Evolutionary conservation across 2,888 invertebrate species (phyloP).

Genomic region (Pyralis farinalis): DNA sequence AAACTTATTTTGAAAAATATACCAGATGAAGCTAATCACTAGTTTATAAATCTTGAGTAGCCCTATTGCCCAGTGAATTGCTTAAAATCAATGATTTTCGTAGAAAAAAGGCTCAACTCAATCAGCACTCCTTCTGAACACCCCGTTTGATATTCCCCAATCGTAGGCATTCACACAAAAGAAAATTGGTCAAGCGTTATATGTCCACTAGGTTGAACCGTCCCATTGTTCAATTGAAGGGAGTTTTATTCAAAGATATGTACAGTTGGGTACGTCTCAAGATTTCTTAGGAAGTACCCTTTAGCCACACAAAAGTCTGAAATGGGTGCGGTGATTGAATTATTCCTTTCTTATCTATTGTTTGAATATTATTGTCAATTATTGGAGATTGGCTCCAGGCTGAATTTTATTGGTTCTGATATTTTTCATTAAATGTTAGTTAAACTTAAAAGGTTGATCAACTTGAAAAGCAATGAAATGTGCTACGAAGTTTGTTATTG

Average conservation of each 20-base stretch:
- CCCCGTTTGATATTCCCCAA: slow-evolving; percentile 68
- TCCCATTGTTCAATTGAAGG: slow-evolving; percentile 70
- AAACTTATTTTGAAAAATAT: not conserved
- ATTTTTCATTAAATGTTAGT: too few species aligned
- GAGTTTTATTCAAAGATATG: slow-evolving; percentile 63
- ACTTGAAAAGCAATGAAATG: too few species aligned
- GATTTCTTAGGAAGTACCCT: slow-evolving; percentile 47
- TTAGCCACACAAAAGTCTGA: slow-evolving; percentile 47
- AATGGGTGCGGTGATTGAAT: slow-evolving; percentile 43
- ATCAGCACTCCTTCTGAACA: slow-evolving; percentile 55
- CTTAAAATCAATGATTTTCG: slow-evolving; percentile 62
- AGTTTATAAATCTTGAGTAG: not conserved
- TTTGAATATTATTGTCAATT: slow-evolving; percentile 29
- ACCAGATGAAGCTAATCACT: not conserved
- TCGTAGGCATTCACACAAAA: slow-evolving; percentile 72
- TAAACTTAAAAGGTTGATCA: too few species aligned
- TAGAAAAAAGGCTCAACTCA: slow-evolving; percentile 62
- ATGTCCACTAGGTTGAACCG: slow-evolving; percentile 68
- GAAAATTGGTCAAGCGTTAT: slow-evolving; percentile 78
- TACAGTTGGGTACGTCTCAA: slow-evolving; percentile 50
- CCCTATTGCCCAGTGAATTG: slow-evolving; percentile 54
- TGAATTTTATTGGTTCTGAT: too few species aligned
- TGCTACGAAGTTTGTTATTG: too few species aligned
- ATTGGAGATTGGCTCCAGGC: too few species aligned
- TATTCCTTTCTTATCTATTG: slow-evolving; percentile 37